Conservation (phyloP, 2,888 invertebrate species). For the Ichneumoninae sp. region DNA sequence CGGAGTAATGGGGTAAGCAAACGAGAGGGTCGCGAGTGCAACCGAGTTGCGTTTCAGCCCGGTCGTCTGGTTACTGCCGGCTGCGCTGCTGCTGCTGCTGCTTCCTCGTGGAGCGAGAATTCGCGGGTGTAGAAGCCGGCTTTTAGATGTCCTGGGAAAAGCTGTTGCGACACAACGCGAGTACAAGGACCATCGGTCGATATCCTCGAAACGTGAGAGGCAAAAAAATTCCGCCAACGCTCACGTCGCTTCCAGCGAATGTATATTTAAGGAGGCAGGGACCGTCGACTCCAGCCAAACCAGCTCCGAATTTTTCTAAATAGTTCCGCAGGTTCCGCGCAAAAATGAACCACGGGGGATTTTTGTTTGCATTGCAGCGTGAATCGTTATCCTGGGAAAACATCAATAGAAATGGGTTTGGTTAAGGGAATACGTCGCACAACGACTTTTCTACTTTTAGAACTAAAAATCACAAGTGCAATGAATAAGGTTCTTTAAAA, state of each 20-base stretch:
- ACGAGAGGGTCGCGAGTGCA: constrained; percentile 40
- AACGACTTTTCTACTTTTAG: too few relatives aligned
- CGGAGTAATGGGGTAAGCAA: constrained; percentile 6
- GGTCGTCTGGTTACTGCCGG: neutral
- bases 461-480: too few relatives aligned
- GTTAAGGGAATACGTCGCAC: too few relatives aligned
- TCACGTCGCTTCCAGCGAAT: neutral
- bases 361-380: too few relatives aligned
- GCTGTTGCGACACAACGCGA: constrained; percentile 4
- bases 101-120: neutral
- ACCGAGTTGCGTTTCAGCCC: constrained; percentile 34
- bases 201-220: neutral
- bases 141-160: neutral
- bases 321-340: neutral
- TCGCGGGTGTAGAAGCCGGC: constrained; percentile 2
- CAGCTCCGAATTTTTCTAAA: neutral
- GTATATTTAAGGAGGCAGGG: neutral
- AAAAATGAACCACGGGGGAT: too few relatives aligned
- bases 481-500: too few relatives aligned
- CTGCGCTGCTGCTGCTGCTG: neutral
- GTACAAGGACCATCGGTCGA: constrained; percentile 14
- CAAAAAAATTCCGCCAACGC: neutral
- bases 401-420: too few relatives aligned
- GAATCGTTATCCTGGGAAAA: too few relatives aligned
- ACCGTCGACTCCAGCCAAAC: neutral